Conservation (phyloP, 2,797 vertebrate genomes). For the Melanotaenia trifasciata region DNA sequence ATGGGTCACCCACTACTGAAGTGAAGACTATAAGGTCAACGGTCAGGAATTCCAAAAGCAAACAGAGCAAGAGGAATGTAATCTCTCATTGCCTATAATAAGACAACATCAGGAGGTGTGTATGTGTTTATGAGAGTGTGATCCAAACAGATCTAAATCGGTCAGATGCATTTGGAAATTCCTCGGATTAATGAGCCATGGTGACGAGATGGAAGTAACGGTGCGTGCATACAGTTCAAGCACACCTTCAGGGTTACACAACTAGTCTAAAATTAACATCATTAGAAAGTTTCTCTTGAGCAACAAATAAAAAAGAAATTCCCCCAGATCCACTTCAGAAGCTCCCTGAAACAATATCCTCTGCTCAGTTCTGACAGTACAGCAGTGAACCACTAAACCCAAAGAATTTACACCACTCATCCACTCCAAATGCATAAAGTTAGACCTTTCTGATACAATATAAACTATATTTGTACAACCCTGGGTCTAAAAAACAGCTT, state of each 20-base stretch:
- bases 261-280: constrained; percentile 8
- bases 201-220: constrained; percentile 46
- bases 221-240: constrained; percentile 4
- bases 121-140: constrained; percentile 17
- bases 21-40: constrained; percentile 34
- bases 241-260: neutral
- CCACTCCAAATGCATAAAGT: constrained; percentile 5
- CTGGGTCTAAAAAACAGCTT: constrained; percentile 23
- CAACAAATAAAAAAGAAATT: constrained; percentile 7
- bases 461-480: constrained; percentile 6
- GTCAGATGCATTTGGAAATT: constrained; percentile 59
- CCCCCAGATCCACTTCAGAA: neutral
- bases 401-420: neutral
- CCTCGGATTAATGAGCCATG: constrained; percentile 50
- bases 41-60: constrained; percentile 64
- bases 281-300: neutral
- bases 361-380: constrained; percentile 45
- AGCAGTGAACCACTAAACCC: constrained; percentile 23
- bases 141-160: constrained; percentile 48
- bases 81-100: constrained; percentile 47
- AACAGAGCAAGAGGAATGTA: constrained; percentile 48
- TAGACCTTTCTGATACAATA: constrained; percentile 3
- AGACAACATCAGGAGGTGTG: constrained; percentile 25
- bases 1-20: constrained; percentile 43
- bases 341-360: constrained; percentile 22